phyloP scores from a whole-genome alignment of 2,113 vertebrate species.

The Passer montanus region DNA sequence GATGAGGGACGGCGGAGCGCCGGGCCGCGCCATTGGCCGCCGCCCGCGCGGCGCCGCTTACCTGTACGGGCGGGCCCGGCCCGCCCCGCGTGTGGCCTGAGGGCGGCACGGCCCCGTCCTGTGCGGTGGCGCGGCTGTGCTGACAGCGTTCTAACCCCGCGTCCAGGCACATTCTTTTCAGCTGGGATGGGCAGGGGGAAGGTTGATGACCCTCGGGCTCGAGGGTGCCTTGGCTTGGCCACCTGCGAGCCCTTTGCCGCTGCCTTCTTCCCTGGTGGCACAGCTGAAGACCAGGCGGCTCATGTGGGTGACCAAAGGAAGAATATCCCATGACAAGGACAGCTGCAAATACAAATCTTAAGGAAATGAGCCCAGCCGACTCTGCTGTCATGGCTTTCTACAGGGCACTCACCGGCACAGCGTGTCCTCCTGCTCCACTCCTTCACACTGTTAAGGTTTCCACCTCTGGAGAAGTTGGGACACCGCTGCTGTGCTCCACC shows the following conservation, averaged over 20 bases:
- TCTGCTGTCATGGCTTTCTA: not conserved
- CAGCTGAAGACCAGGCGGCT: fast-evolving
- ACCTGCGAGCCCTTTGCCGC: not conserved
- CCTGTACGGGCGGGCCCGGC: not conserved
- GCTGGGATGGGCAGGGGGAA: fast-evolving
- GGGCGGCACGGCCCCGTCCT: fast-evolving
- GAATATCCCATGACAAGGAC: fast-evolving
- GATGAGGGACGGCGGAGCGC: not conserved
- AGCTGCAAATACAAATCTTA: not conserved
- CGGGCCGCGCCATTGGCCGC: constrained; percentile 9
- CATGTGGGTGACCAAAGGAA: fast-evolving
- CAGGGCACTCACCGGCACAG: not conserved
- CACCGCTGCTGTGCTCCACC: not conserved
- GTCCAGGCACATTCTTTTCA: fast-evolving
- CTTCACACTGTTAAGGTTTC: fast-evolving
- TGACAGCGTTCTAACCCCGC: fast-evolving
- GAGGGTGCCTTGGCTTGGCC: fast-evolving
- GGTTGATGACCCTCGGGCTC: too few relatives aligned
- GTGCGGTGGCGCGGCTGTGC: fast-evolving
- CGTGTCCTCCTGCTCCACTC: too few relatives aligned
- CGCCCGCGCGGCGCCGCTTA: not conserved
- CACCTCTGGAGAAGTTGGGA: too few relatives aligned
- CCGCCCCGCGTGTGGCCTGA: not conserved
- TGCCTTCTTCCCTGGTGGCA: fast-evolving
- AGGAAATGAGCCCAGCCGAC: not conserved